Evolutionary conservation across 1,140 invertebrate species (phyloP).

Genomic region (Nautilus pompilius): DNA sequence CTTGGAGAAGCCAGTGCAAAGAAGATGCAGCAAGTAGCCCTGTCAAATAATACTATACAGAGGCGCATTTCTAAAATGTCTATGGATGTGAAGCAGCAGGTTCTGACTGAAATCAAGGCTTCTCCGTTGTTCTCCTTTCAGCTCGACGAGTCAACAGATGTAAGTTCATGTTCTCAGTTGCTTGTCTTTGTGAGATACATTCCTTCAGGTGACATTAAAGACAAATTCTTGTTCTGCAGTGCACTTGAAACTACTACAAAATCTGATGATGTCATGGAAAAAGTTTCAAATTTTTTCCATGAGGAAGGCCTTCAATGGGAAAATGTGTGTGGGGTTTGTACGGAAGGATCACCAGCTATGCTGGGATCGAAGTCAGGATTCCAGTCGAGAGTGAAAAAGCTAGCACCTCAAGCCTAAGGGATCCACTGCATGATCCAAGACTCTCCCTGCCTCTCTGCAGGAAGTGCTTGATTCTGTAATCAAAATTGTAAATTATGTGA

Average conservation of each 20-base stretch:
- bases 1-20: too few relatives aligned
- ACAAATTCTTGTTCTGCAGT: conserved; percentile 2
- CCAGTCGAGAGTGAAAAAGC: conserved; percentile 3
- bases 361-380: background rate
- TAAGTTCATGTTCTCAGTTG: conserved; percentile 1
- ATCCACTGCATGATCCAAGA: conserved; percentile 15
- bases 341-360: background rate
- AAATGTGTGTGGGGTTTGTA: conserved; percentile 1
- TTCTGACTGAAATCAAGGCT: conserved; percentile 1
- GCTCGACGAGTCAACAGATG: background rate
- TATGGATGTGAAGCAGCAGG: background rate
- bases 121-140: conserved; percentile 1
- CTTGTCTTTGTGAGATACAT: conserved; percentile 2
- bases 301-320: background rate
- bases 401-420: background rate
- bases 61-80: conserved; percentile 2
- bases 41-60: conserved; percentile 1
- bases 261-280: background rate
- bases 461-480: conserved; percentile 6
- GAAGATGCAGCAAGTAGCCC: conserved; percentile 1
- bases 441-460: conserved; percentile 3
- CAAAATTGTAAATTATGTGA: background rate
- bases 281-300: conserved; percentile 1
- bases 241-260: conserved; percentile 1
- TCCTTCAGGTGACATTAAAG: conserved; percentile 1